These are phyloP conservation scores for Oxyura jamaicensis DNA, from an alignment of 2,113 vertebrate species.

Conservation along the genomic window DNA sequence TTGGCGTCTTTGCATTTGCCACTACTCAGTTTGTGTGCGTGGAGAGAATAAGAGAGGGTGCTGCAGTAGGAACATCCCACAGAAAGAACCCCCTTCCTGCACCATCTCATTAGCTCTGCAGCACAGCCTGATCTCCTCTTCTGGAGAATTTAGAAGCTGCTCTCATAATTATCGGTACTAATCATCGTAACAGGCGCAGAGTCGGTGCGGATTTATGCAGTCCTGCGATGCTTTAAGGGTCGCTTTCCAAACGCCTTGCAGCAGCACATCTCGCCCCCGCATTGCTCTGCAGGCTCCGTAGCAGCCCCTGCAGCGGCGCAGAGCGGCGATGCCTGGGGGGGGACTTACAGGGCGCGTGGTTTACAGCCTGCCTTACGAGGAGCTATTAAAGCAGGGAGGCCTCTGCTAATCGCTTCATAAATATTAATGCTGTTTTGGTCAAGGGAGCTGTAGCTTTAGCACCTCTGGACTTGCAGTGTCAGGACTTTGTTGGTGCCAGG, in stretches of 20 bases:
- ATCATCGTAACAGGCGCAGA: background rate
- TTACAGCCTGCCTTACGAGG: background rate
- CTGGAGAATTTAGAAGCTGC: background rate
- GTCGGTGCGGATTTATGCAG: background rate
- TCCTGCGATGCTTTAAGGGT: background rate
- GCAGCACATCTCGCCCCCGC: background rate
- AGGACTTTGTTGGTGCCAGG: background rate
- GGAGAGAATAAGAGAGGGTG: background rate
- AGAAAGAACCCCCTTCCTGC: background rate
- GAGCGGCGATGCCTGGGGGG: background rate
- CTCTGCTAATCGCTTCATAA: background rate
- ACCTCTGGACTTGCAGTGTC: background rate
- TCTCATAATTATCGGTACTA: background rate
- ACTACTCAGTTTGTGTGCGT: rapidly evolving
- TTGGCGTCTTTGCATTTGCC: background rate
- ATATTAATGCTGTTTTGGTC: conserved; percentile 17
- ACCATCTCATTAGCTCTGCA: background rate
- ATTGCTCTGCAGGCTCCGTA: rapidly evolving
- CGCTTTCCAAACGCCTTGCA: background rate
- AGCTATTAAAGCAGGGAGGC: background rate
- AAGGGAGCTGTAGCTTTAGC: background rate
- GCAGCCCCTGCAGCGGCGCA: background rate
- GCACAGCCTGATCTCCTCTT: background rate
- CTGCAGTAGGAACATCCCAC: background rate
- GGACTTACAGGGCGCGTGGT: background rate